Evolutionary conservation across 37 sponge, comb jelly and placozoan genomes (phyloP), one percentile per base, ranked within the genome.

Genomic region (Amphimedon queenslandica): DNA sequence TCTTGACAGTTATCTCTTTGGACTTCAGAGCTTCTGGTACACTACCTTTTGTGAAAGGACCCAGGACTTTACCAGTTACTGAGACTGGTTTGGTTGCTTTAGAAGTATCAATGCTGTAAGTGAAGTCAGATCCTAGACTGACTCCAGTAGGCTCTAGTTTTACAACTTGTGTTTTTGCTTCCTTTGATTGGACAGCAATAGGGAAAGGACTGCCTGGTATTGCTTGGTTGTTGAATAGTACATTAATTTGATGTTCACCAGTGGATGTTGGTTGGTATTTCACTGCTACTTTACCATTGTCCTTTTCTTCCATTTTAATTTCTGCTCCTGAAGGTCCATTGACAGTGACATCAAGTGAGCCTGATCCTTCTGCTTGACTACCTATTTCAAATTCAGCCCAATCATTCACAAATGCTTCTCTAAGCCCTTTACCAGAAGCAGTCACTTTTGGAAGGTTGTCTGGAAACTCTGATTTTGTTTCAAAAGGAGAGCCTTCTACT

Each of bases 351-450:
- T 80, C 82, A 11, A 89, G 57, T 24, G 81, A 66, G 20, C 85
- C 90, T 11, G 57, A 4, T 35, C 82, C 84, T 38, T 88, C 90
- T 39, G 55, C 82, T 1, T 66, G 33, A 4, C 92, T 75, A 64
- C 90, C 95, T 23, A 98, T 76, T 27, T 83, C 73, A 64, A 98
- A 98, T 16, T 81, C 71, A 31, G 83, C 87, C 36, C 75, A 47
- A 55, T 86, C 88, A 47, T 92, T 86, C 16, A 94, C 71, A 5
- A 89, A 96, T 36, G 77, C 77, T 3, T 67, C 69, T 57, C 86
- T 70, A 39, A 98, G 66, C 16, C 99, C 99, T 28, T 96, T 87
- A 23, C 99, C 99, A 64, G 79, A 78, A 18, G 84, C 95, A 51
- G 76, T 81, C 1, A 97, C 95, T 43, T 94, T 88, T 40, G 75